Conservation (phyloP, 2,113 vertebrate species). For the Electrona antarctica region DNA sequence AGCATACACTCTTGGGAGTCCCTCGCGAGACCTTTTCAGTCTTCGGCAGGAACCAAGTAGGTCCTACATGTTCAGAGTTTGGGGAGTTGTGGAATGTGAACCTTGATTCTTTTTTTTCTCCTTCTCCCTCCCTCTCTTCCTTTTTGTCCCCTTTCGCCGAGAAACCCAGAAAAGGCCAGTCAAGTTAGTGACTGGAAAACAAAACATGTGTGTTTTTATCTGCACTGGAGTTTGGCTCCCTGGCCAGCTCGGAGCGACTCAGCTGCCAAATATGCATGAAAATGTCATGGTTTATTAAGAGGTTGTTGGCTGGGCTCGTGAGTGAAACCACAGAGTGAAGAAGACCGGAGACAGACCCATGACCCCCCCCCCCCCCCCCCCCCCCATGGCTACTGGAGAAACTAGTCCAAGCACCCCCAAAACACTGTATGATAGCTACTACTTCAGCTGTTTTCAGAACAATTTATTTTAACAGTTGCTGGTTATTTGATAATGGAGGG, state of each 20-base stretch:
- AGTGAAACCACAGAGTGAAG: constrained; percentile 43
- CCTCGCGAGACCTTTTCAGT: constrained; percentile 48
- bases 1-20: constrained; percentile 70
- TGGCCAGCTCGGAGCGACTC: constrained; percentile 42
- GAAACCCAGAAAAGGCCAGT: constrained; percentile 42
- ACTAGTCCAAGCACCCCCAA: constrained; percentile 23
- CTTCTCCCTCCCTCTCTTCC: constrained; percentile 13
- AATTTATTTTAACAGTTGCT: constrained; percentile 2
- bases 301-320: constrained; percentile 52
- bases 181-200: constrained; percentile 37
- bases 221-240: constrained; percentile 25
- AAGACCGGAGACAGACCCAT: constrained; percentile 32
- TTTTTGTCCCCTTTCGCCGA: constrained; percentile 14
- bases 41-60: constrained; percentile 48
- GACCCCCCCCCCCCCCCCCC: constrained; percentile 9
- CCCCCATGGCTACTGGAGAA: constrained; percentile 18
- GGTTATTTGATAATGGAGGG: constrained; percentile 5
- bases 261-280: constrained; percentile 70
- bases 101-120: constrained; percentile 17
- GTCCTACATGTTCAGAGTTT: constrained; percentile 50
- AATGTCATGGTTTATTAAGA: constrained; percentile 70
- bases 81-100: constrained; percentile 72
- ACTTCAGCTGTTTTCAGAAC: constrained; percentile 2
- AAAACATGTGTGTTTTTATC: constrained; percentile 17
- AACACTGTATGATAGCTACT: constrained; percentile 1